Conservation (phyloP, 1,140 invertebrate species). For the Neodiprion lecontei region DNA sequence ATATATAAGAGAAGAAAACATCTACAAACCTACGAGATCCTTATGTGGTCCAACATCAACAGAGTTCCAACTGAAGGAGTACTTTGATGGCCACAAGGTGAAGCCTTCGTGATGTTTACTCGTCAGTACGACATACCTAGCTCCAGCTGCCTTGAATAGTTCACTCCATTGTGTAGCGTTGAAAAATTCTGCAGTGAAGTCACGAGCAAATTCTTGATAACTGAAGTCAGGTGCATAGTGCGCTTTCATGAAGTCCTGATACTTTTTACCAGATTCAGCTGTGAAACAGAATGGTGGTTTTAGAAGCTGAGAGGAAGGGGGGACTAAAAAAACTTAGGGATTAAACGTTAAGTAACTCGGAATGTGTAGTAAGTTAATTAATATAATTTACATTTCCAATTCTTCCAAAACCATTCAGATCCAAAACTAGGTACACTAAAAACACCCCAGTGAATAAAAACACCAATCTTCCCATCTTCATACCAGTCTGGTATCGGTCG, state of each 20-base stretch:
- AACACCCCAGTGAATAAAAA: slow-evolving; percentile 94
- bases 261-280: slow-evolving; percentile 40
- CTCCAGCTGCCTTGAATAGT: slow-evolving; percentile 77
- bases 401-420: slow-evolving; percentile 88
- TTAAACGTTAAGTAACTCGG: no score
- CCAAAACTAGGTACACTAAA: slow-evolving; percentile 87
- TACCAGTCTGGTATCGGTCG: slow-evolving; percentile 88
- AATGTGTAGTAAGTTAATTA: not conserved
- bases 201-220: slow-evolving; percentile 85
- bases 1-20: slow-evolving; percentile 17
- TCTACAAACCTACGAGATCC: slow-evolving; percentile 74
- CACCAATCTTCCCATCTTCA: slow-evolving; percentile 88
- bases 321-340: no score
- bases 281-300: slow-evolving; percentile 27
- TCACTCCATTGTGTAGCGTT: slow-evolving; percentile 79
- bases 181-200: slow-evolving; percentile 85
- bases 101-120: slow-evolving; percentile 95
- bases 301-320: not conserved
- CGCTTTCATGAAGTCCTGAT: slow-evolving; percentile 73
- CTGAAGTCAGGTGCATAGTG: slow-evolving; percentile 82
- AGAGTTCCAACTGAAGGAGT: slow-evolving; percentile 91
- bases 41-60: slow-evolving; percentile 83
- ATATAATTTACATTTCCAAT: slow-evolving; percentile 71
- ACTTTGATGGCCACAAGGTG: slow-evolving; percentile 86
- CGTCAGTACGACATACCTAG: slow-evolving; percentile 89